A percentile compares a stretch with the other conserved stretches of the same genome.
Conservation (phyloP, 1,140 invertebrate species). For the Diorhabda sublineata region DNA sequence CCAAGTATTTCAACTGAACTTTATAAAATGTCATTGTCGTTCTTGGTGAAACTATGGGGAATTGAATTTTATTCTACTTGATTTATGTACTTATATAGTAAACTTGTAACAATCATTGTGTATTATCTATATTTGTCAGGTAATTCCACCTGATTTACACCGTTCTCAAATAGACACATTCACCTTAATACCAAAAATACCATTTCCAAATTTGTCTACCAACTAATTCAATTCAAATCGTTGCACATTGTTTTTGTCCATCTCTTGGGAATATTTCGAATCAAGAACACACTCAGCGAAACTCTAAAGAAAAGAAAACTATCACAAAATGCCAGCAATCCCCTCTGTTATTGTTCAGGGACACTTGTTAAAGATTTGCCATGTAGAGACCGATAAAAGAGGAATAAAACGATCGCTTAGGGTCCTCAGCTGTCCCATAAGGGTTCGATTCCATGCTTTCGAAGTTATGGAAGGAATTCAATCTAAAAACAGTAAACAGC, state of each 20-base stretch:
- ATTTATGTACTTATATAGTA: too few species aligned
- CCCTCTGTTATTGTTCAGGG: constrained; percentile 28
- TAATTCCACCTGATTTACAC: neutral
- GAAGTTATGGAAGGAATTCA: constrained; percentile 27
- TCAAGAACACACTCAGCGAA: constrained; percentile 5
- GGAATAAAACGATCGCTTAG: constrained; percentile 35
- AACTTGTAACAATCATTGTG: too few species aligned
- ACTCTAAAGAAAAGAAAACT: constrained; percentile 7
- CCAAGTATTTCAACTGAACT: too few species aligned
- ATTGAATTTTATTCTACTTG: too few species aligned
- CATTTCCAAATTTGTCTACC: neutral
- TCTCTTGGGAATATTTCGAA: neutral
- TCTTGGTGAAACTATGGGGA: too few species aligned
- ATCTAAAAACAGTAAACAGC: constrained; percentile 24
- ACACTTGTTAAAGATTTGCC: constrained; percentile 34
- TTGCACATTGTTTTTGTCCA: neutral
- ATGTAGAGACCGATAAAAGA: constrained; percentile 33
- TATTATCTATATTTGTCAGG: neutral
- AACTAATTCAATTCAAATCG: constrained; percentile 1
- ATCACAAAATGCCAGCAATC: constrained; percentile 16
- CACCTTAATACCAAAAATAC: neutral
- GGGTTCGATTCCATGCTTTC: constrained; percentile 30
- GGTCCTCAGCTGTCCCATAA: constrained; percentile 30
- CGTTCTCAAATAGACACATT: neutral
- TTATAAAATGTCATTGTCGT: too few species aligned